Conservation (phyloP, 2,888 invertebrate genomes). For the Cataglyphis rosenhaueri region DNA sequence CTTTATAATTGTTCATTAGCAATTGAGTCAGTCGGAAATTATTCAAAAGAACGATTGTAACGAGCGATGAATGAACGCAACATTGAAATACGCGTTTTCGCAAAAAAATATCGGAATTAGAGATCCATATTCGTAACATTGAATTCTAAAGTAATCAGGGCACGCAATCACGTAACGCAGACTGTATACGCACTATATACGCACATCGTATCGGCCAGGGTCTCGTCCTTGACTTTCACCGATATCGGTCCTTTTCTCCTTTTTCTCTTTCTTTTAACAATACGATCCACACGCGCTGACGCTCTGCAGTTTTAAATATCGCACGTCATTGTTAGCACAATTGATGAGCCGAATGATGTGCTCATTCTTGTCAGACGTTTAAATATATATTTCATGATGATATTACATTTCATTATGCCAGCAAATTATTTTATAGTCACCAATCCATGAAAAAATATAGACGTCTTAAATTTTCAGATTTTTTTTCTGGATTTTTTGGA, state of each 20-base stretch:
- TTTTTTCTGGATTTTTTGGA: too few species aligned
- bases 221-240: constrained; percentile 71
- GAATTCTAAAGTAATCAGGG: constrained; percentile 39
- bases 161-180: constrained; percentile 46
- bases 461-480: too few species aligned
- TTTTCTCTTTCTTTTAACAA: constrained; percentile 47
- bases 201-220: constrained; percentile 40
- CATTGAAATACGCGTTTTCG: not conserved
- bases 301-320: constrained; percentile 37
- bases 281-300: constrained; percentile 13
- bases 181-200: not conserved
- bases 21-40: not conserved
- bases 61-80: not conserved
- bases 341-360: not conserved
- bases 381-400: not conserved
- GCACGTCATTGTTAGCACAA: constrained; percentile 6
- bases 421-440: not conserved
- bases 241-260: constrained; percentile 52
- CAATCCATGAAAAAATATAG: too few species aligned
- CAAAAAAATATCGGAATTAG: not conserved
- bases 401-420: not conserved
- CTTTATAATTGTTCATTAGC: not conserved
- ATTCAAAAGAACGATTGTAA: not conserved
- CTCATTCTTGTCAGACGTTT: not conserved
- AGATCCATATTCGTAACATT: constrained; percentile 23